Evolutionary conservation across 2,888 invertebrate species (phyloP), one percentile per base, ranked within the genome.

Genomic region (Plagodis dolabraria): DNA sequence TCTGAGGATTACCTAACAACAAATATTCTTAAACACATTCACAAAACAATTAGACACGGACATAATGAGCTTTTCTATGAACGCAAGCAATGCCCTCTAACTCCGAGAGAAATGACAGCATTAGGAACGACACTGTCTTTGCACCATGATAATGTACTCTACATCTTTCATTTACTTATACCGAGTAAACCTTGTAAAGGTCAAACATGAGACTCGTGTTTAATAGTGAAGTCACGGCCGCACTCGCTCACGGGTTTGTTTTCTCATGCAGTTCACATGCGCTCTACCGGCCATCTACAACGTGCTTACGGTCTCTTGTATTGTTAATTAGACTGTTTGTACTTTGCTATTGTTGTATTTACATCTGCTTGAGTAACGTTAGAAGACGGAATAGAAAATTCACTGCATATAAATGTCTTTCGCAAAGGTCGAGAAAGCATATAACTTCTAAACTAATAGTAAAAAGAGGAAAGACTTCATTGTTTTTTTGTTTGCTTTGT

Each of bases 191-290:
- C 71, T 71, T 72, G 63, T 57, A 70, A 73, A 72, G 70, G 76
- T 76, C 76, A 76, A 77, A 74, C 73, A 81, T 75, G 75, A 72
- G 65, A 74, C 69, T 68, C 57, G 53, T 54, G 64, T 77, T 88
- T 85, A 83, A 86, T 77, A 88, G 80, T 77, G 57, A 67, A 79
- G 85, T 89, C 89, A 89, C 89, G 88, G 77, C 70, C 62, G 68
- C 49, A 66, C 66, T 65, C 72, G 77, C 81, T 76, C 86, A 82
- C 85, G 81, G 78, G 79, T 80, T 77, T 78, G 80, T 81, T 84
- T 82, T 80, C 81, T 83, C 78, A 86, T 84, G 83, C 82, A 81
- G 80, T 83, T 82, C 83, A 83, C 83, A 83, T 56, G 79, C 80
- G 74, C 70, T 67, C 72, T 66, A 65, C 61, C 71, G 75, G 72